A percentile compares a stretch with the other conserved stretches of the same genome.
phyloP scores from a whole-genome alignment of 2,113 vertebrate species.

The Bos indicus region DNA sequence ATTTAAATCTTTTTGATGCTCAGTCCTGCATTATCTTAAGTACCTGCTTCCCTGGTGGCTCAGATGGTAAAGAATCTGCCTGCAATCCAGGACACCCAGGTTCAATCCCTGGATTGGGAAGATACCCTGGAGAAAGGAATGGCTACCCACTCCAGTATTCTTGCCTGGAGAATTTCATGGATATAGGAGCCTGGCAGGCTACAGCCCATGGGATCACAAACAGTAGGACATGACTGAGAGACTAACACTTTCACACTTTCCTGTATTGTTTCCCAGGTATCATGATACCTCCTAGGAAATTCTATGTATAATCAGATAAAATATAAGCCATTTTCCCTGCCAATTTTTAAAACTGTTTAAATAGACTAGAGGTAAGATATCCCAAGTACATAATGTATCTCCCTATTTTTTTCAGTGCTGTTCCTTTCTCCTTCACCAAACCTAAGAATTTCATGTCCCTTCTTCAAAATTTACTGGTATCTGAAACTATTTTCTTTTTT shows the following conservation, averaged over 20 bases:
- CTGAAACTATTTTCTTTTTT: slow-evolving; percentile 20
- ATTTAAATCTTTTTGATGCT: not conserved
- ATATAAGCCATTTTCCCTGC: not conserved
- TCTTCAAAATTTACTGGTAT: not conserved
- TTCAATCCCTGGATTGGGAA: not conserved
- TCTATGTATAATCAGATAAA: not conserved
- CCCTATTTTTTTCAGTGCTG: not conserved
- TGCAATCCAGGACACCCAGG: not conserved
- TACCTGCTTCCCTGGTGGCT: not conserved
- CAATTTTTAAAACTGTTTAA: not conserved
- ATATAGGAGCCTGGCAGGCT: not conserved
- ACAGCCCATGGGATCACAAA: not conserved
- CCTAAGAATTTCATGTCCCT: not conserved
- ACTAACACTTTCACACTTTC: not conserved
- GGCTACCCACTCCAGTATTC: not conserved
- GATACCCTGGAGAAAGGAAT: not conserved
- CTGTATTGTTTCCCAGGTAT: not conserved
- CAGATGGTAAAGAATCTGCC: not conserved
- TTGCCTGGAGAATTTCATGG: not conserved
- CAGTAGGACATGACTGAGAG: not conserved
- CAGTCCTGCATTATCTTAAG: not conserved
- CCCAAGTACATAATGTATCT: not conserved
- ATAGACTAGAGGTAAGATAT: not conserved
- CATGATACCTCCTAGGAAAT: not conserved
- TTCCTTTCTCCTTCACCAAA: not conserved